phyloP scores from a whole-genome alignment of 2,888 invertebrate genomes.

The Drosophila atripex region DNA sequence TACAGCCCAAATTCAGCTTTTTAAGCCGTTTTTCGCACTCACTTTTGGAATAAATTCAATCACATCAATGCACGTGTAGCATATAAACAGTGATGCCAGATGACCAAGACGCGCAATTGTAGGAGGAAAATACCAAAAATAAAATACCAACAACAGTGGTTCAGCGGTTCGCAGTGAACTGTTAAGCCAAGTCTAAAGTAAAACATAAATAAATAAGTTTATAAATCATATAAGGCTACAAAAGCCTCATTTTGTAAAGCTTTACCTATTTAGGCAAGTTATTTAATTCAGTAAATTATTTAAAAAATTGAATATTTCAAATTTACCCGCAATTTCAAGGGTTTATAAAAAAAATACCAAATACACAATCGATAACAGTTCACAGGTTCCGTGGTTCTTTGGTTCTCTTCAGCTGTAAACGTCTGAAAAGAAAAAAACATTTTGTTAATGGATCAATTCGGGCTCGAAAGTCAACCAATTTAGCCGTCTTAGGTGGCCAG shows the following conservation, averaged over 20 bases:
- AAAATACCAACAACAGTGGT: background rate
- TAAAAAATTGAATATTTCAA: background rate
- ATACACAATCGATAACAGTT: conserved; percentile 1
- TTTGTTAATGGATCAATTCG: conserved; percentile 39
- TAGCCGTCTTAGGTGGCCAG: conserved; percentile 13
- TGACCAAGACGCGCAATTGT: background rate
- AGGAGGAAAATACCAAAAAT: background rate
- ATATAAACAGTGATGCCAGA: conserved; percentile 2
- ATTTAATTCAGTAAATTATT: background rate
- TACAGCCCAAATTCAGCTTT: conserved; percentile 12
- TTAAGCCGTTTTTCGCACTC: conserved; percentile 20
- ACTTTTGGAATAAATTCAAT: conserved; percentile 39
- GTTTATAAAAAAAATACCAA: background rate
- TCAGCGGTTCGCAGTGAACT: background rate
- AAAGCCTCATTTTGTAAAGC: background rate
- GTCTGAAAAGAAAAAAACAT: conserved; percentile 23
- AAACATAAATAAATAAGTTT: background rate
- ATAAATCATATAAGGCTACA: background rate
- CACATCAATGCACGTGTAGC: conserved; percentile 66
- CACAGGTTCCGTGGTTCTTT: conserved; percentile 1
- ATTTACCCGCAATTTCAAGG: background rate
- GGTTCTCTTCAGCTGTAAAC: conserved; percentile 7
- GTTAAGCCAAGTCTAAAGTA: background rate
- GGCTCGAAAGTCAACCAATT: background rate
- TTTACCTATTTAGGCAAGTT: background rate